These are phyloP conservation scores for Deilephila elpenor DNA, from an alignment of 2,888 invertebrate species.

Conservation along the genomic window DNA sequence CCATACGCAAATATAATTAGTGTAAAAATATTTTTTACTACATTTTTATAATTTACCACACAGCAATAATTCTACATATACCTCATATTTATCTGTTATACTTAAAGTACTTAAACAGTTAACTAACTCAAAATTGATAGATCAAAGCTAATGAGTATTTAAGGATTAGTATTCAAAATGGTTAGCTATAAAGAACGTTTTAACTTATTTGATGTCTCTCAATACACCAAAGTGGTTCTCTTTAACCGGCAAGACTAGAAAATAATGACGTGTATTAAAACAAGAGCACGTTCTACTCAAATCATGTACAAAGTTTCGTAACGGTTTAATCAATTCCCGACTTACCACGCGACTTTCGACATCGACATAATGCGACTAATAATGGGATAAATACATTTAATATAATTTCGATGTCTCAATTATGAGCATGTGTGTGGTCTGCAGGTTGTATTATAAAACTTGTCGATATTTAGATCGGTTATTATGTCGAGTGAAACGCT, in stretches of 20 bases:
- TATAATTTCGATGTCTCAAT: conserved; percentile 77
- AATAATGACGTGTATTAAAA: conserved; percentile 69
- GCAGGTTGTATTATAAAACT: conserved; percentile 64
- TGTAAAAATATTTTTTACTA: too few species aligned
- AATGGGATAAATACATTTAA: conserved; percentile 60
- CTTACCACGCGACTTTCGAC: conserved; percentile 55
- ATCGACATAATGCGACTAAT: conserved; percentile 53
- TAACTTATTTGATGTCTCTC: conserved; percentile 56
- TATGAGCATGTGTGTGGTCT: conserved; percentile 77
- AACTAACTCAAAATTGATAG: conserved; percentile 21
- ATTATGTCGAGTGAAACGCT: conserved; percentile 71
- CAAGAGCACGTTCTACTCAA: conserved; percentile 66
- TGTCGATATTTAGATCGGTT: conserved; percentile 75
- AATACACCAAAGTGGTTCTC: conserved; percentile 54
- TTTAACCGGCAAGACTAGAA: conserved; percentile 60
- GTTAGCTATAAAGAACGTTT: conserved; percentile 39
- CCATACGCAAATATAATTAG: too few species aligned
- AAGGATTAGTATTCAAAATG: conserved; percentile 13
- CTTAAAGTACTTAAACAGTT: conserved; percentile 8
- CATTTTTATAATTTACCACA: too few species aligned
- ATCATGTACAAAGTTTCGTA: conserved; percentile 55
- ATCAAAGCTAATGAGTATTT: conserved; percentile 7
- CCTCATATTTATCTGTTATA: neutral
- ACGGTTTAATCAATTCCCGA: conserved; percentile 54
- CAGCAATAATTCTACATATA: too few species aligned